Evolutionary conservation across 2,113 vertebrate genomes (phyloP).

Genomic region (Stercorarius parasiticus): DNA sequence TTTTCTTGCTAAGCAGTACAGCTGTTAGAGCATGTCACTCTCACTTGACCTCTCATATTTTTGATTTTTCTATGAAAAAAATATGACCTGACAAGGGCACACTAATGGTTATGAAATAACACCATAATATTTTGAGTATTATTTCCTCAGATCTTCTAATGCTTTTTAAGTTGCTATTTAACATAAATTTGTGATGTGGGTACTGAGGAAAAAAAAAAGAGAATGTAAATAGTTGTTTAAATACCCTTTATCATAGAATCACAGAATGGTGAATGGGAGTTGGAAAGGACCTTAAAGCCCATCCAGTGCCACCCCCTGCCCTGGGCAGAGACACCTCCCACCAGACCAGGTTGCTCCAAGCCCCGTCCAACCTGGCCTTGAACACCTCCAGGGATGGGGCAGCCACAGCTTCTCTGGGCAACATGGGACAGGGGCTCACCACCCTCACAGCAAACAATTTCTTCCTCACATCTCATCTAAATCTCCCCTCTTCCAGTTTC

Average conservation of each 20-base stretch:
- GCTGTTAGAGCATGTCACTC: background rate
- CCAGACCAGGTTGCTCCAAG: background rate
- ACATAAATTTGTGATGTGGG: background rate
- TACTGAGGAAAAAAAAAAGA: too few relatives aligned
- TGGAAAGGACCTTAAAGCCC: background rate
- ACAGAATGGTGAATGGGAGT: background rate
- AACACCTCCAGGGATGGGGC: background rate
- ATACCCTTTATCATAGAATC: background rate
- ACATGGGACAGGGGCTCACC: background rate
- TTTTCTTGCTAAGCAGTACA: background rate
- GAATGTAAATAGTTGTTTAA: rapidly evolving
- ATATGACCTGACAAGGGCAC: background rate
- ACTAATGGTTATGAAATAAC: background rate
- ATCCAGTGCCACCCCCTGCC: background rate
- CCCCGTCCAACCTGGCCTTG: background rate
- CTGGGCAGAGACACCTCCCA: background rate
- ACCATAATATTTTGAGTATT: background rate
- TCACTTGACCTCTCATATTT: background rate
- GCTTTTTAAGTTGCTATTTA: background rate
- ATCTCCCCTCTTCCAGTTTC: background rate
- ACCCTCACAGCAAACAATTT: background rate
- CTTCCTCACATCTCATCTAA: background rate
- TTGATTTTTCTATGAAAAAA: background rate
- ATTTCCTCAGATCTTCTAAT: background rate
- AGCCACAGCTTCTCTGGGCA: background rate